Evolutionary conservation across 2,797 vertebrate species (phyloP), one percentile per base, ranked within the genome.

Genomic region (Phoxinus dragarum): DNA sequence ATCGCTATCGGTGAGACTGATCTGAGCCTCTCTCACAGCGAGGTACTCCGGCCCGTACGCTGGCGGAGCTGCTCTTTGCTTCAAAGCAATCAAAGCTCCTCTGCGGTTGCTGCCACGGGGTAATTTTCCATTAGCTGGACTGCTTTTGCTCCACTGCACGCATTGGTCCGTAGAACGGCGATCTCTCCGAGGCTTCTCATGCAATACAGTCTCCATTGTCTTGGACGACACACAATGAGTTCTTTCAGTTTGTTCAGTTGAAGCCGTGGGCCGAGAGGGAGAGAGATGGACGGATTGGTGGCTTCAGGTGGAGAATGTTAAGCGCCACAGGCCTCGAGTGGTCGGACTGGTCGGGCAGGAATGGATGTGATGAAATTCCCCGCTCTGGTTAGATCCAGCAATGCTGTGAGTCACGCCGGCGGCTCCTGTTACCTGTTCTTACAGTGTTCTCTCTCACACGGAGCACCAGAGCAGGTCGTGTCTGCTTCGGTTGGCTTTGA

Each of bases 121-220:
- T 93, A 88, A 90, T 92, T 94, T 93, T 93, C 91, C 89, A 90
- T 90, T 86, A 92, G 90, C 87, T 81, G 85, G 14, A 80, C 19
- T 52, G 17, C n/a, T 72, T 49, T 69, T 27, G 14, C 71, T 82
- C 40, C 42, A 12, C n/a, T 78, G 79, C 49, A 79, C 2, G 8
- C 23, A 7, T 54, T 78, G 87, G 85, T 85, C 3, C 11, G 27
- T 21, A 8, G 47, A 87, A 88, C 75, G 86, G 78, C 74, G 84
- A 84, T 85, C 73, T 52, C n/a, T 85, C 5, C 19, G 42, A n/a
- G n/a, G 1, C 23, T 64, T 67, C 66, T 72, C 11, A 73, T 84
- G 89, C 81, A 87, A 21, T n/a, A 71, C 67, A 27, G 64, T n/a
- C 61, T 75, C 81, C 76, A 80, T 84, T 84, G 69, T 86, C 82